Conservation (phyloP, 1,140 invertebrate genomes). For the Sitobion miscanthi region DNA sequence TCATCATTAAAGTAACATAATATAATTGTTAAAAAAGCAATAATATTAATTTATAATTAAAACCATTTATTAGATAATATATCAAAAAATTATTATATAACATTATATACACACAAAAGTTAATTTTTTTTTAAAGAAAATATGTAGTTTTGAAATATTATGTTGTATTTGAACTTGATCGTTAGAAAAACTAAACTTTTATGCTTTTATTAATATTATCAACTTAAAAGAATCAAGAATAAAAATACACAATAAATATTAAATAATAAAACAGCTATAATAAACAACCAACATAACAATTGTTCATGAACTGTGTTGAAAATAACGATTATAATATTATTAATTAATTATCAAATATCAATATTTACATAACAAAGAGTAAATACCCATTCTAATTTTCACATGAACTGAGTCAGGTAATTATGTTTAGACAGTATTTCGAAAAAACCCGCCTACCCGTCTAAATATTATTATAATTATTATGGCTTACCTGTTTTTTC, state of each 20-base stretch:
- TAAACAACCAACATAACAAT: neutral
- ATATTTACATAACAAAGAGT: neutral
- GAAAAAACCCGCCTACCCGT: constrained; percentile 5
- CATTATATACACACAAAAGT: neutral
- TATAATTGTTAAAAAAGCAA: neutral
- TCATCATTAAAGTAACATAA: too few species aligned
- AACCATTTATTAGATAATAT: neutral
- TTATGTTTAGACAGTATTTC: neutral
- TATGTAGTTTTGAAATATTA: neutral
- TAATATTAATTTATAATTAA: neutral
- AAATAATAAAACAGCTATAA: neutral
- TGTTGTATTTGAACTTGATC: neutral
- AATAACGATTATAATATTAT: constrained; percentile 4
- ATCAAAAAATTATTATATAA: neutral
- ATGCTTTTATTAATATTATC: neutral
- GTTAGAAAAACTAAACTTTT: neutral
- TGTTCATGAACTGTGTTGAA: neutral
- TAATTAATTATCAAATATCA: neutral
- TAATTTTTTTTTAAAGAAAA: too few species aligned
- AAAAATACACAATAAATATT: neutral
- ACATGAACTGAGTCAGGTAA: neutral
- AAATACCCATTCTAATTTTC: neutral
- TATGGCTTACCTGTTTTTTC: constrained; percentile 33
- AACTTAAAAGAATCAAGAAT: neutral
- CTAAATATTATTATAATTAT: neutral